phyloP scores from a whole-genome alignment of 2,797 vertebrate species.

The Neoniphon sammara region DNA sequence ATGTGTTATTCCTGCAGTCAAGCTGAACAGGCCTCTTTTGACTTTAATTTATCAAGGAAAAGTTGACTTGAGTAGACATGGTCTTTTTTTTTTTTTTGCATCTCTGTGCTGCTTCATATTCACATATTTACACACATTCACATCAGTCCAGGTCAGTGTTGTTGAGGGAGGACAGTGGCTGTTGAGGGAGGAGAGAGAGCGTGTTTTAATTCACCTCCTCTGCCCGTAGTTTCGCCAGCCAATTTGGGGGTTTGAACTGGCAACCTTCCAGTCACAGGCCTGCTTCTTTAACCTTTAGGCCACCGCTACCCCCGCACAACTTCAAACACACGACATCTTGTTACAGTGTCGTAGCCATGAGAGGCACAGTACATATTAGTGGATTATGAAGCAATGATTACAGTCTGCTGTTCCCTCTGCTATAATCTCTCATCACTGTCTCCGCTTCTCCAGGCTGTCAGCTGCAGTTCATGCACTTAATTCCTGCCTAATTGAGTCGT shows the following conservation, averaged over 20 bases:
- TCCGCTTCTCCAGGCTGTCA: constrained; percentile 59
- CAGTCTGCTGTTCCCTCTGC: constrained; percentile 56
- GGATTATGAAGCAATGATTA: constrained; percentile 63
- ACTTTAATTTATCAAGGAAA: constrained; percentile 5
- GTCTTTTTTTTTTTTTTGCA: too few species aligned
- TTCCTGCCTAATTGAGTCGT: constrained; percentile 69
- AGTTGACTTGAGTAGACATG: not conserved
- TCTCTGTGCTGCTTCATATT: too few species aligned
- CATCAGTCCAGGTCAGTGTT: not conserved
- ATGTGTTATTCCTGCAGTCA: constrained; percentile 8
- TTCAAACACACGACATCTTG: constrained; percentile 27
- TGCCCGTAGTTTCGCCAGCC: not conserved
- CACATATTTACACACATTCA: not conserved
- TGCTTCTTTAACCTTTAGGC: constrained; percentile 7
- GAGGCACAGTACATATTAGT: constrained; percentile 53
- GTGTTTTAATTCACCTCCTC: constrained; percentile 13
- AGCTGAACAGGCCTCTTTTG: not conserved
- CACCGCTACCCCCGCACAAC: not conserved
- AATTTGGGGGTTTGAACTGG: too few species aligned
- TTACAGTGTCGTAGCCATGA: constrained; percentile 24
- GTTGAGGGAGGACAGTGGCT: too few species aligned
- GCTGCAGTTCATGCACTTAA: constrained; percentile 64
- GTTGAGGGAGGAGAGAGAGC: not conserved
- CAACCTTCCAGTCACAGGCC: too few species aligned
- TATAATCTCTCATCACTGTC: constrained; percentile 66